Conservation (phyloP, 2,888 invertebrate genomes). For the Philaethria dido region DNA sequence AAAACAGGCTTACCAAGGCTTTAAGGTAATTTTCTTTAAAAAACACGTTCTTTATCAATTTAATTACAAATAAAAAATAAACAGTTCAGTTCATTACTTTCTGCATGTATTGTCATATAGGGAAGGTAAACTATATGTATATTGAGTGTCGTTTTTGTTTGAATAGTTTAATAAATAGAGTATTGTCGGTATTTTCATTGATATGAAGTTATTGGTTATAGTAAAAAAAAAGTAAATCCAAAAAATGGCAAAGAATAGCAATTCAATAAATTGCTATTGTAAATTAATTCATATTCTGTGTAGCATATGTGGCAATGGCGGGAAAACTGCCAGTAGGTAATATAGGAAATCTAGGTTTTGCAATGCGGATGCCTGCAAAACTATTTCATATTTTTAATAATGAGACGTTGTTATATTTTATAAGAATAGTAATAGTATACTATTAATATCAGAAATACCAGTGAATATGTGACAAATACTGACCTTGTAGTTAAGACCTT, state of each 20-base stretch:
- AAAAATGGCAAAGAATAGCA: neutral
- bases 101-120: neutral
- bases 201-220: neutral
- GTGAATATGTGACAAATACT: conserved; percentile 44
- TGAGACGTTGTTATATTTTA: neutral
- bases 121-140: too few relatives aligned
- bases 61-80: neutral
- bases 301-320: conserved; percentile 15
- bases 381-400: neutral
- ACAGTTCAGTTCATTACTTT: neutral
- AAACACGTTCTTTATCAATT: conserved; percentile 40
- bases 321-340: conserved; percentile 20
- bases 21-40: conserved; percentile 45
- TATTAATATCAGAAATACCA: neutral
- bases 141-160: too few relatives aligned
- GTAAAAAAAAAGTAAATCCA: neutral
- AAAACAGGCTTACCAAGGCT: conserved; percentile 43
- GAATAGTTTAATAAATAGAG: too few relatives aligned
- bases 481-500: conserved; percentile 97
- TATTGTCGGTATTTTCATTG: neutral
- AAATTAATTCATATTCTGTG: neutral
- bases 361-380: conserved; percentile 9
- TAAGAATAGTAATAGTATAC: neutral
- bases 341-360: conserved; percentile 17
- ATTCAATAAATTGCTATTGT: neutral